Conservation (phyloP, 2,797 vertebrate genomes). For the Linurgus olivaceus region DNA sequence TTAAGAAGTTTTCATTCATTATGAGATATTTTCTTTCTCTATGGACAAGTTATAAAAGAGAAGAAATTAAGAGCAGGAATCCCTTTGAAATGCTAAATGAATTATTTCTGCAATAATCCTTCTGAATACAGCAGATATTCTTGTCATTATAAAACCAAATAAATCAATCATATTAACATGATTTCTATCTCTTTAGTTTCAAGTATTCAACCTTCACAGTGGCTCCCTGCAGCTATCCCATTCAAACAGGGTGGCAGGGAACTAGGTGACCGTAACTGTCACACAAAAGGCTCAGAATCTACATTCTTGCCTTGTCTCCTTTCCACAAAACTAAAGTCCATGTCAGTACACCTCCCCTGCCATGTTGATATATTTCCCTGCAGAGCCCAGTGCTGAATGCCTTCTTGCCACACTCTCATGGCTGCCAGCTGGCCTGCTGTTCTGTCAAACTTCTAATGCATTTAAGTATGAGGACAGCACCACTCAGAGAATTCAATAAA, state of each 20-base stretch:
- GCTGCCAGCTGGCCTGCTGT: not conserved
- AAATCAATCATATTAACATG: not conserved
- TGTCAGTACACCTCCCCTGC: not conserved
- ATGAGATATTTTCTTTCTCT: not conserved
- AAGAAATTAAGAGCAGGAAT: not conserved
- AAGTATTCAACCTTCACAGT: not conserved
- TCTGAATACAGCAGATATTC: not conserved
- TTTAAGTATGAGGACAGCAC: not conserved
- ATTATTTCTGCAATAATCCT: not conserved
- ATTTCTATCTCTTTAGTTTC: not conserved
- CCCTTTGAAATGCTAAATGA: not conserved
- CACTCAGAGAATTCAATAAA: not conserved
- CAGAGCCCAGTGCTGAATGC: not conserved
- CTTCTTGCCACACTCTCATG: not conserved
- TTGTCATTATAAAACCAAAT: not conserved
- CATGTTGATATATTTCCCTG: rapidly evolving
- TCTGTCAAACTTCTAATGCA: not conserved
- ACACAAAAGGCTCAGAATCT: not conserved
- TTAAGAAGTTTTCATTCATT: not conserved
- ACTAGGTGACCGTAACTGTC: not conserved
- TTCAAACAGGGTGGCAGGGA: not conserved
- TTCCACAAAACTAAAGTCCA: not conserved
- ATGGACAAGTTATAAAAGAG: not conserved
- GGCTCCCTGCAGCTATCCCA: not conserved
- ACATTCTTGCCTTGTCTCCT: not conserved